Percentiles rank a stretch among this genome's conserved stretches.
Evolutionary conservation across 2,797 vertebrate species (phyloP).

Genomic region (Psittacula echo): DNA sequence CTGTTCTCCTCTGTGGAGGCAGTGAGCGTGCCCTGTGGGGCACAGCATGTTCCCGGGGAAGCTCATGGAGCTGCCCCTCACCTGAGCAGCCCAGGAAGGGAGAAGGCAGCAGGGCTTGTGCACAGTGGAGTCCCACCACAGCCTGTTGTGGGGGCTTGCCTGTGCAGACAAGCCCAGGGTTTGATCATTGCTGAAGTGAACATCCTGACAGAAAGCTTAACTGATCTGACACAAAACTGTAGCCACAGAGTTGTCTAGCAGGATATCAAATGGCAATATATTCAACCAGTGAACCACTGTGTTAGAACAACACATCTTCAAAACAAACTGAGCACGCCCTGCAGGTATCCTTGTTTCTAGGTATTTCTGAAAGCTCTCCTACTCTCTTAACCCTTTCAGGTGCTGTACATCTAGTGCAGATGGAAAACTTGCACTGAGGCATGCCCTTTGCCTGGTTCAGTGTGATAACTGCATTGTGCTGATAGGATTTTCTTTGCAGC

Average conservation of each 20-base stretch:
- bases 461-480: not conserved
- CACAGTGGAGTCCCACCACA: not conserved
- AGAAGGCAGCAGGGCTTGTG: fast-evolving
- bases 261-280: not conserved
- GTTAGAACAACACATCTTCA: constrained; percentile 1
- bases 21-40: fast-evolving
- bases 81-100: not conserved
- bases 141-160: not conserved
- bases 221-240: not conserved
- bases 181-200: not conserved
- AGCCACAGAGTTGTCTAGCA: not conserved
- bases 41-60: fast-evolving
- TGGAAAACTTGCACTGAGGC: not conserved
- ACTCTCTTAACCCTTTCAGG: constrained; percentile 18
- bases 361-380: constrained; percentile 11
- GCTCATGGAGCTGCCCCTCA: not conserved
- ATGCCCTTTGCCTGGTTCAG: not conserved
- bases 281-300: not conserved
- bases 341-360: constrained; percentile 11
- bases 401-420: not conserved
- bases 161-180: not conserved
- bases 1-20: fast-evolving
- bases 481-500: not conserved
- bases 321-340: not conserved
- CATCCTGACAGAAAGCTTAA: not conserved